These are phyloP conservation scores for Megaceryle torquata DNA, from an alignment of 2,113 vertebrate species.

Conservation along the genomic window DNA sequence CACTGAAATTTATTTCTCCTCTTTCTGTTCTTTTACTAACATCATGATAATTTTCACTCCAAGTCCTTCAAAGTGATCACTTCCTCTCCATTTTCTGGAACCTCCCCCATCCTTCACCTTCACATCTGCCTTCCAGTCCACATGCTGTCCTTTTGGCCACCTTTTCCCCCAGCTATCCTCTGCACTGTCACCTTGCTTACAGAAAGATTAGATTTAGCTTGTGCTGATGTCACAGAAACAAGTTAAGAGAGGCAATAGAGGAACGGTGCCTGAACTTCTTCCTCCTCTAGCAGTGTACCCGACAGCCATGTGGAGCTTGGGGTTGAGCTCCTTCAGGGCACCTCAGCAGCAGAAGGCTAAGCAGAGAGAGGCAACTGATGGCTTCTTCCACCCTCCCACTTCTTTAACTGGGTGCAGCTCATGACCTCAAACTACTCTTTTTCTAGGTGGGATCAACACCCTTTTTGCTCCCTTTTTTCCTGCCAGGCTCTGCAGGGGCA, in stretches of 20 bases:
- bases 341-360: background rate
- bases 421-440: background rate
- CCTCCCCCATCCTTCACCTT: background rate
- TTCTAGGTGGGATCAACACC: background rate
- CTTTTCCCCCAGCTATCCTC: background rate
- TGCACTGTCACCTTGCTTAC: background rate
- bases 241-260: background rate
- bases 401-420: background rate
- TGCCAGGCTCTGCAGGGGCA: background rate
- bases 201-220: background rate
- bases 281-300: background rate
- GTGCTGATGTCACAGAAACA: background rate
- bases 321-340: background rate
- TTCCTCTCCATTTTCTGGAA: background rate
- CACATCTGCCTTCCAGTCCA: background rate
- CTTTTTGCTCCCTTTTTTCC: background rate
- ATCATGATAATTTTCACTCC: background rate
- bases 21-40: background rate
- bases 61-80: background rate
- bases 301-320: background rate
- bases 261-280: background rate
- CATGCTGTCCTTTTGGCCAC: background rate
- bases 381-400: background rate
- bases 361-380: background rate
- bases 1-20: background rate